Percentiles rank a stretch among this genome's conserved stretches.
These are phyloP conservation scores for Atta colombica DNA, from an alignment of 1,140 invertebrate species.

Conservation along the genomic window DNA sequence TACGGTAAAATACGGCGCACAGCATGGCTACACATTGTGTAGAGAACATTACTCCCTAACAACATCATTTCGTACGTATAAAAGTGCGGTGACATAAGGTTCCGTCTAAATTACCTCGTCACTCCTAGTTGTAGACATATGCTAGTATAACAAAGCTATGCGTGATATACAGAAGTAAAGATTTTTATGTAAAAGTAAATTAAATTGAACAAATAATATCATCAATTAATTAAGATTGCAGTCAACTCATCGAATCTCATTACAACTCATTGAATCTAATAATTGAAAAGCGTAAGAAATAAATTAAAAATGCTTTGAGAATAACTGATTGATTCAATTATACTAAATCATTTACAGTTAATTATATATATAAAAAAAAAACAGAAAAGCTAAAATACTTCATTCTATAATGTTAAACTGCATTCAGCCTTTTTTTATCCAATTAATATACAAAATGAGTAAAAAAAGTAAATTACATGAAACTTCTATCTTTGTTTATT, in stretches of 20 bases:
- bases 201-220: not conserved
- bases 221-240: not conserved
- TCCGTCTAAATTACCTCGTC: constrained; percentile 35
- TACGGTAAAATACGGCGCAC: constrained; percentile 36
- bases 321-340: not conserved
- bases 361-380: not conserved
- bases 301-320: not conserved
- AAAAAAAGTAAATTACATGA: not conserved
- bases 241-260: not conserved
- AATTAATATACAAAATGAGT: not conserved
- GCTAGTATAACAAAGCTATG: not conserved
- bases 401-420: too few relatives aligned
- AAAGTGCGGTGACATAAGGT: constrained; percentile 47
- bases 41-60: constrained; percentile 38
- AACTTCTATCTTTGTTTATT: too few relatives aligned
- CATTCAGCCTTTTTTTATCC: too few relatives aligned
- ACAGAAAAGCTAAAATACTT: too few relatives aligned
- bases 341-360: not conserved
- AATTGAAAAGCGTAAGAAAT: not conserved
- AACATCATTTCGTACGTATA: constrained; percentile 43
- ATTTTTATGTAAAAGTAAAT: not conserved
- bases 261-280: not conserved
- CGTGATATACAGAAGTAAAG: not conserved
- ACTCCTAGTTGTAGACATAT: not conserved
- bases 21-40: constrained; percentile 25